A percentile compares a stretch with the other conserved stretches of the same genome.
Conservation (phyloP, 2,888 invertebrate genomes). For the Ligdia adustata region DNA sequence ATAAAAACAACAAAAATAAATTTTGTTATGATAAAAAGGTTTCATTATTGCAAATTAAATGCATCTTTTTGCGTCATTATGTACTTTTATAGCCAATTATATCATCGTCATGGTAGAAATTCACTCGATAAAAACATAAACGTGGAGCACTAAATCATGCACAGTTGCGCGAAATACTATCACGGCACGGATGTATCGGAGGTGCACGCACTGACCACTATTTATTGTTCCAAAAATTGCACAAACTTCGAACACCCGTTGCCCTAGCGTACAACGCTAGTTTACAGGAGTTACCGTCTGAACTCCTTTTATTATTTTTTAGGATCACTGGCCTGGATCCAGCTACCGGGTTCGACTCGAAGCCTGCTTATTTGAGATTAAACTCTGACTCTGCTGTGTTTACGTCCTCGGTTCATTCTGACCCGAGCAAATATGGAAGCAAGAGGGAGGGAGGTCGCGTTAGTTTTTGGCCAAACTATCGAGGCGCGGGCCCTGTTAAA, state of each 20-base stretch:
- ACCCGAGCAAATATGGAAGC: constrained; percentile 66
- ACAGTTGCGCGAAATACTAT: constrained; percentile 30
- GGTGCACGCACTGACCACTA: constrained; percentile 25
- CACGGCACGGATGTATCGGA: constrained; percentile 7
- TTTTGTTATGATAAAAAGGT: too few species aligned
- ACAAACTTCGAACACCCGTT: constrained; percentile 8
- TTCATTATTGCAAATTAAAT: too few species aligned
- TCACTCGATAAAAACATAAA: constrained; percentile 13
- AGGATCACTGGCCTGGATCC: constrained; percentile 75
- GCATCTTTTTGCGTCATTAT: too few species aligned
- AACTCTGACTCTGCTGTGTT: constrained; percentile 56
- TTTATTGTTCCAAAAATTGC: constrained; percentile 29
- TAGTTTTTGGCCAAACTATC: constrained; percentile 75
- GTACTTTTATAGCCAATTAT: not conserved
- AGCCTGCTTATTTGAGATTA: constrained; percentile 46
- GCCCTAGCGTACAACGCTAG: not conserved
- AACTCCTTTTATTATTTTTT: constrained; percentile 20
- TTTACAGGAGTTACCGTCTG: constrained; percentile 1
- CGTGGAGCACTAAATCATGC: constrained; percentile 32
- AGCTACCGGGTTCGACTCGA: constrained; percentile 61
- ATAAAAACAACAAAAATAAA: too few species aligned
- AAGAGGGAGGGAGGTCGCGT: constrained; percentile 56
- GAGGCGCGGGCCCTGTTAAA: constrained; percentile 44
- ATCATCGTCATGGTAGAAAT: constrained; percentile 10
- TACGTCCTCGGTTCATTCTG: constrained; percentile 65